Evolutionary conservation across 2,113 vertebrate species (phyloP).

Genomic region (Galbula dea): DNA sequence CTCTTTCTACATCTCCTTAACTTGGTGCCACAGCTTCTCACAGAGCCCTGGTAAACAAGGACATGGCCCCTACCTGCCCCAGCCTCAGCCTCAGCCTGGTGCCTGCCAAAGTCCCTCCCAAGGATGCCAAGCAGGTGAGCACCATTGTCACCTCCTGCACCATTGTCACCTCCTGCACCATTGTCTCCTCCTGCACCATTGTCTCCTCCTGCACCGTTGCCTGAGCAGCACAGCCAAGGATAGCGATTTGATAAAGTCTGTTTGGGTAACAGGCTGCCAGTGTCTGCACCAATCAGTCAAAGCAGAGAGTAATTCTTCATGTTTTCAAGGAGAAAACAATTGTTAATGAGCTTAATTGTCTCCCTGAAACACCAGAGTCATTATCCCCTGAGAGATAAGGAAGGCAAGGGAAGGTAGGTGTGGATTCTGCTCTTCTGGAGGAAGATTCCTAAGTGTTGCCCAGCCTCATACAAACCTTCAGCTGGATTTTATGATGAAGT

Average conservation of each 20-base stretch:
- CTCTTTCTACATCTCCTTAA: background rate
- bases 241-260: rapidly evolving
- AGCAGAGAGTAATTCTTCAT: background rate
- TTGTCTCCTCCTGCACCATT: too few relatives aligned
- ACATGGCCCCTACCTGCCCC: background rate
- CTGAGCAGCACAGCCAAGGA: background rate
- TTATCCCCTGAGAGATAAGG: background rate
- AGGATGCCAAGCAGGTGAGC: background rate
- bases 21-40: background rate
- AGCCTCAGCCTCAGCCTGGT: background rate
- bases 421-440: background rate
- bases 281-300: background rate
- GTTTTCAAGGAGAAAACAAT: background rate
- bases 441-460: background rate
- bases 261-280: background rate
- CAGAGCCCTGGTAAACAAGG: background rate
- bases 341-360: background rate
- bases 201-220: background rate
- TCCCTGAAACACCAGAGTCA: background rate
- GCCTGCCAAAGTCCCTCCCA: background rate
- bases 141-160: background rate
- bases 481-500: background rate
- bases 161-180: background rate
- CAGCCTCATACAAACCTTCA: background rate
- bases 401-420: background rate